A percentile compares a stretch with the other conserved stretches of the same genome.
These are phyloP conservation scores for Dicrurus megarhynchus DNA, from an alignment of 2,113 vertebrate species.

Conservation along the genomic window DNA sequence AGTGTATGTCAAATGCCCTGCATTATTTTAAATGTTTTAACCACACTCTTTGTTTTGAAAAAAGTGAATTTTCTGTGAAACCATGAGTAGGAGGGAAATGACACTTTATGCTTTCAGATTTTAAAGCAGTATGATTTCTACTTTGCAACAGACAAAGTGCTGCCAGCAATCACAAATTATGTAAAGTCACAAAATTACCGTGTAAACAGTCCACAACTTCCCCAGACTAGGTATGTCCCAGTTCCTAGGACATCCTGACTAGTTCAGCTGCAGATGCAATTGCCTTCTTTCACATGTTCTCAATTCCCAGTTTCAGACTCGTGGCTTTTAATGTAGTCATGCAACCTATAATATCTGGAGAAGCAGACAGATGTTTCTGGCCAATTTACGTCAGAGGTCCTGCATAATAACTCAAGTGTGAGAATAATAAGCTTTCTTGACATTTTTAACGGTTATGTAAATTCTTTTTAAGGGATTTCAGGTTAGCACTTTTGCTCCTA, in stretches of 20 bases:
- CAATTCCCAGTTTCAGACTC: not conserved
- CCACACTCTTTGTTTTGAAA: not conserved
- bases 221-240: not conserved
- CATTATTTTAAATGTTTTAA: not conserved
- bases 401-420: not conserved
- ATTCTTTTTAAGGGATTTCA: not conserved
- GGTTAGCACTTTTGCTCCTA: not conserved
- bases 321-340: not conserved
- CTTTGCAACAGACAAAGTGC: not conserved
- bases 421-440: not conserved
- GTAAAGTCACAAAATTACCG: not conserved
- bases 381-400: not conserved
- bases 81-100: slow-evolving; percentile 39
- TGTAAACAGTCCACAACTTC: not conserved
- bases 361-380: not conserved
- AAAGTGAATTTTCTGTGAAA: slow-evolving; percentile 35
- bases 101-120: slow-evolving; percentile 43
- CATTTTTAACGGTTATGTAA: not conserved
- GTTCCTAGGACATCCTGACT: not conserved
- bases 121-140: slow-evolving; percentile 20
- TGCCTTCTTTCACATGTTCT: not conserved
- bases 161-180: not conserved
- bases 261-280: not conserved
- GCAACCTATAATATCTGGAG: not conserved
- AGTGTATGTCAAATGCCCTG: not conserved